These are phyloP conservation scores for Didymodactylos carnosus DNA, from an alignment of 2,888 invertebrate genomes.

Conservation along the genomic window DNA sequence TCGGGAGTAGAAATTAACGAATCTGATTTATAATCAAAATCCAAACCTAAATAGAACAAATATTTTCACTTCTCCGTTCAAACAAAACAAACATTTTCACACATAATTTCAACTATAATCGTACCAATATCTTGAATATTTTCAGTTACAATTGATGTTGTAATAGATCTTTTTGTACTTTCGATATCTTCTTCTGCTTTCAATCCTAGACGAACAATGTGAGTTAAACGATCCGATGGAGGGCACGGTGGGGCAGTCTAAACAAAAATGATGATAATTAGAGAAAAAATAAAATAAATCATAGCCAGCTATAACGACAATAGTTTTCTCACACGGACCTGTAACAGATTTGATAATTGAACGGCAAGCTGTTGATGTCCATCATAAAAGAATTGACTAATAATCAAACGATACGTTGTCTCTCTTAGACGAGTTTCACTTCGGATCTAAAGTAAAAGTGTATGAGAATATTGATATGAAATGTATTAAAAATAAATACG, in stretches of 20 bases:
- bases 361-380: constrained; percentile 80
- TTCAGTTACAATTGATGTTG: not conserved
- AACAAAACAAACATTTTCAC: constrained; percentile 16
- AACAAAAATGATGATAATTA: constrained; percentile 25
- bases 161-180: not conserved
- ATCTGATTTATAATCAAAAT: constrained; percentile 13
- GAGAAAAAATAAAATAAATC: not conserved
- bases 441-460: too few relatives aligned
- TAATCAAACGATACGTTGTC: constrained; percentile 66
- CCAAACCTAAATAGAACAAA: not conserved
- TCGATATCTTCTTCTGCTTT: constrained; percentile 52
- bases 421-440: constrained; percentile 36
- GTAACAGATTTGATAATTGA: constrained; percentile 51
- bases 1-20: constrained; percentile 53
- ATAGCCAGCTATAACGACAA: too few relatives aligned
- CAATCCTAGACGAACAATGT: constrained; percentile 62
- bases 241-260: constrained; percentile 73
- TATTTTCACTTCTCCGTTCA: not conserved
- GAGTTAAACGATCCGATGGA: constrained; percentile 73
- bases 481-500: too few relatives aligned
- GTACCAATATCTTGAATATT: not conserved
- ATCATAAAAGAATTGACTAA: constrained; percentile 91
- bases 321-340: not conserved
- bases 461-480: too few relatives aligned
- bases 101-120: not conserved